Evolutionary conservation across 1,140 invertebrate species (phyloP).

Genomic region (Hycleus cichorii): DNA sequence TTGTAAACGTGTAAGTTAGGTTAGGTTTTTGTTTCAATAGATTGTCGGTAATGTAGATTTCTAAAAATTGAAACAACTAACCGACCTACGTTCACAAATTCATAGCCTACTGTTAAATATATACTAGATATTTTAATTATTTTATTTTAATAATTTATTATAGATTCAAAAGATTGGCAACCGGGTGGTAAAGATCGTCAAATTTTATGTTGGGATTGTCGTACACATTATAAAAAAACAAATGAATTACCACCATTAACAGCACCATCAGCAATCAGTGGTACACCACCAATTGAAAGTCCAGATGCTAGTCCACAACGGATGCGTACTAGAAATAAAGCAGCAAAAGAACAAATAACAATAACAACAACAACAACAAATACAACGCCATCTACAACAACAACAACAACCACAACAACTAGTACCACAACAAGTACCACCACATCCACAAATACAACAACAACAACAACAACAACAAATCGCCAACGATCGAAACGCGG

Average conservation of each 20-base stretch:
- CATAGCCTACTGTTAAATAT: too few relatives aligned
- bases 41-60: background rate
- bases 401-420: conserved; percentile 43
- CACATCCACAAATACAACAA: conserved; percentile 27
- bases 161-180: conserved; percentile 53
- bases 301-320: conserved; percentile 74
- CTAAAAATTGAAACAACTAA: background rate
- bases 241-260: conserved; percentile 60
- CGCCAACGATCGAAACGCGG: conserved; percentile 46
- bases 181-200: conserved; percentile 69
- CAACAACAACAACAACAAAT: conserved; percentile 46
- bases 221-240: conserved; percentile 74
- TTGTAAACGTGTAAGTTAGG: too few relatives aligned
- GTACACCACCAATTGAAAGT: conserved; percentile 47
- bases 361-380: conserved; percentile 46
- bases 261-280: conserved; percentile 30
- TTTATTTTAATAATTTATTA: background rate
- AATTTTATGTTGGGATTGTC: conserved; percentile 75
- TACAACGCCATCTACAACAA: conserved; percentile 27
- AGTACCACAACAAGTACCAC: too few relatives aligned
- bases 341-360: conserved; percentile 62
- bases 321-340: conserved; percentile 82
- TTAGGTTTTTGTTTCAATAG: too few relatives aligned
- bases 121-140: background rate
- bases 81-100: too few relatives aligned